phyloP scores from a whole-genome alignment of 2,797 vertebrate genomes.

The Geotrypetes seraphini region DNA sequence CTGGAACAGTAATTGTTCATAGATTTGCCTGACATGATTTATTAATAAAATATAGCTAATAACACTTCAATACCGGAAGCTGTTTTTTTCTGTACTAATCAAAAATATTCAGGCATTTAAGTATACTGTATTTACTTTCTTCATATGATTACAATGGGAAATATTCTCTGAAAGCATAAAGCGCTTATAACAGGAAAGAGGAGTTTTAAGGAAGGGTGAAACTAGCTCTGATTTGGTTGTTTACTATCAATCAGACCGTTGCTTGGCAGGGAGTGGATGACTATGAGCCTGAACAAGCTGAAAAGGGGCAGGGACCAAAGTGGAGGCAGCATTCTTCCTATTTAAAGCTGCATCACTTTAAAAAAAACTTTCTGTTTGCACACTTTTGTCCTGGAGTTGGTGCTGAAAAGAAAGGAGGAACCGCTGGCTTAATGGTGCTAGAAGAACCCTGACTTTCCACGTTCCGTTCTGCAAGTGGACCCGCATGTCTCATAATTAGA shows the following conservation, averaged over 20 bases:
- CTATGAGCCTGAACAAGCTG: conserved; percentile 53
- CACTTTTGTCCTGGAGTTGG: conserved; percentile 74
- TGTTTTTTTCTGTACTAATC: conserved; percentile 3
- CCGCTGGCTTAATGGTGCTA: conserved; percentile 56
- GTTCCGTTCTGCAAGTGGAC: conserved; percentile 33
- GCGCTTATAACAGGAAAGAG: conserved; percentile 11
- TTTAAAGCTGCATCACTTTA: conserved; percentile 89
- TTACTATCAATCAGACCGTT: conserved; percentile 65
- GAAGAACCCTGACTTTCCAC: conserved; percentile 34
- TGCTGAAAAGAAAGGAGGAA: conserved; percentile 60
- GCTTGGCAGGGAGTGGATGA: conserved; percentile 66
- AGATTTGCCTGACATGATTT: no score
- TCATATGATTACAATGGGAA: background rate
- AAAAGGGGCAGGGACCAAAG: conserved; percentile 78
- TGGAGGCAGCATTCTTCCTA: conserved; percentile 93
- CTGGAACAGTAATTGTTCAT: no score
- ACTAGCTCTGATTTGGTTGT: conserved; percentile 58
- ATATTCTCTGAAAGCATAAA: conserved; percentile 6
- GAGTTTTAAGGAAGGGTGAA: conserved; percentile 35
- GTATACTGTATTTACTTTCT: no score
- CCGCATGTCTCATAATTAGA: conserved; percentile 48
- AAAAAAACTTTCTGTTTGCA: conserved; percentile 58
- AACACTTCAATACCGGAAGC: no score
- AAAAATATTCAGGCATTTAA: conserved; percentile 11
- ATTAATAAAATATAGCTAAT: no score